These are phyloP conservation scores for Tichodroma muraria DNA, from an alignment of 2,113 vertebrate genomes.

Conservation along the genomic window DNA sequence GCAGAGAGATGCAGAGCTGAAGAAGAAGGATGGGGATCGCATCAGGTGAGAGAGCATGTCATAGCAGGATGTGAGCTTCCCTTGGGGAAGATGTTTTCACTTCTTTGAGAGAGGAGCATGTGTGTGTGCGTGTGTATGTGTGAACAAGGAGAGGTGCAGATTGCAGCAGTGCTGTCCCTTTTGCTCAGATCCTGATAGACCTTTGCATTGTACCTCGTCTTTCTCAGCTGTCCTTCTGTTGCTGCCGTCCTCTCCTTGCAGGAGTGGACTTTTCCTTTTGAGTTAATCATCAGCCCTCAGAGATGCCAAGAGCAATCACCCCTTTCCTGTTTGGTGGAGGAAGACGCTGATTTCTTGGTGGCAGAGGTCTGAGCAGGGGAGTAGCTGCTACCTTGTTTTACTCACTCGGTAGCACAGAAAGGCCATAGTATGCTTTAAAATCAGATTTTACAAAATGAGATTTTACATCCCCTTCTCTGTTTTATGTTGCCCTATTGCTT, in stretches of 20 bases:
- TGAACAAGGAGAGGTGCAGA: background rate
- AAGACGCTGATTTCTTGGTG: background rate
- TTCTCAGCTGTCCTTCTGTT: background rate
- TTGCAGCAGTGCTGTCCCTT: background rate
- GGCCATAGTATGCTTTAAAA: background rate
- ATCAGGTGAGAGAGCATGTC: slow-evolving; percentile 55
- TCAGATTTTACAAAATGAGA: background rate
- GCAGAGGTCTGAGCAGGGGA: background rate
- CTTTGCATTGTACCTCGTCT: background rate
- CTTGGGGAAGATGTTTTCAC: background rate
- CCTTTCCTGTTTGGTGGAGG: background rate
- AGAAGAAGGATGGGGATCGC: slow-evolving; percentile 69
- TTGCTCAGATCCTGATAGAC: background rate
- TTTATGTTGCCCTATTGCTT: background rate
- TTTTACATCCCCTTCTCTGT: background rate
- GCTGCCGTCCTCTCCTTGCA: background rate
- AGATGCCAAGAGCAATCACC: background rate
- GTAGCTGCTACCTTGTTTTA: background rate
- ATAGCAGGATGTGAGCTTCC: background rate
- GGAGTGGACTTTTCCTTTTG: background rate
- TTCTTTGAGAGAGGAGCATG: background rate
- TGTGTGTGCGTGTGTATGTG: fast-evolving
- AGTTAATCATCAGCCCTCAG: background rate
- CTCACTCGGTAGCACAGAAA: background rate
- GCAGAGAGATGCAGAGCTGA: slow-evolving; percentile 71